Conservation (phyloP, 2,888 invertebrate species). For the Pandemis heparana region DNA sequence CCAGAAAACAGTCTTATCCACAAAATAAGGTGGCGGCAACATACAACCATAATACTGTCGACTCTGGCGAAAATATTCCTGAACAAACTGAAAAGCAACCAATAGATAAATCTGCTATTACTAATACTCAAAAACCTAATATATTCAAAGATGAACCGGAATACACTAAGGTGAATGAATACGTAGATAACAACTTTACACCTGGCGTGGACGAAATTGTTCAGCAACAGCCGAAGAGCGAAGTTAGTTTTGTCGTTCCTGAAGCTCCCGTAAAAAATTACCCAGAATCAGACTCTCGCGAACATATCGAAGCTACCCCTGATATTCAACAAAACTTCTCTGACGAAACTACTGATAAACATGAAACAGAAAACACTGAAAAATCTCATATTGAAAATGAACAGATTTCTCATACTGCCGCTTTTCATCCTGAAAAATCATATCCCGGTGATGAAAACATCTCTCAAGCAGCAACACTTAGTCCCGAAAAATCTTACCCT, state of each 20-base stretch:
- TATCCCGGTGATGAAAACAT: slow-evolving; percentile 8
- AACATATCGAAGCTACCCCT: not conserved
- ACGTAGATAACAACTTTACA: not conserved
- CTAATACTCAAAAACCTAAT: not conserved
- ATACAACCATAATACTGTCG: not conserved
- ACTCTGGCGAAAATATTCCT: not conserved
- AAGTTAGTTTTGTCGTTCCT: not conserved
- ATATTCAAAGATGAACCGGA: not conserved
- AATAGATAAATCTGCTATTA: not conserved
- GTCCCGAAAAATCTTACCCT: slow-evolving; percentile 34
- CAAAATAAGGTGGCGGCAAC: not conserved
- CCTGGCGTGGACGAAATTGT: not conserved
- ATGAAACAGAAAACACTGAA: slow-evolving; percentile 46
- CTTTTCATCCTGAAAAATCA: slow-evolving; percentile 21
- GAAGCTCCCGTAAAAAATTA: slow-evolving; percentile 3
- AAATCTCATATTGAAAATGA: slow-evolving; percentile 4
- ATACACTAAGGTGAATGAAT: not conserved
- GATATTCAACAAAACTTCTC: slow-evolving; percentile 9
- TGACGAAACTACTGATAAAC: slow-evolving; percentile 18
- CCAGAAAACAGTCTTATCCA: not conserved
- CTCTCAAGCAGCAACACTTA: slow-evolving; percentile 21
- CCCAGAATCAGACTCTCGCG: not conserved
- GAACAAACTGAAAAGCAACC: slow-evolving; percentile 1
- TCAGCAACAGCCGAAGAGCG: not conserved
- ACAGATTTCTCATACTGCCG: slow-evolving; percentile 19